Percentiles rank a stretch among this genome's conserved stretches.
Evolutionary conservation across 1,140 invertebrate species (phyloP).

Genomic region (Hirudo medicinalis): DNA sequence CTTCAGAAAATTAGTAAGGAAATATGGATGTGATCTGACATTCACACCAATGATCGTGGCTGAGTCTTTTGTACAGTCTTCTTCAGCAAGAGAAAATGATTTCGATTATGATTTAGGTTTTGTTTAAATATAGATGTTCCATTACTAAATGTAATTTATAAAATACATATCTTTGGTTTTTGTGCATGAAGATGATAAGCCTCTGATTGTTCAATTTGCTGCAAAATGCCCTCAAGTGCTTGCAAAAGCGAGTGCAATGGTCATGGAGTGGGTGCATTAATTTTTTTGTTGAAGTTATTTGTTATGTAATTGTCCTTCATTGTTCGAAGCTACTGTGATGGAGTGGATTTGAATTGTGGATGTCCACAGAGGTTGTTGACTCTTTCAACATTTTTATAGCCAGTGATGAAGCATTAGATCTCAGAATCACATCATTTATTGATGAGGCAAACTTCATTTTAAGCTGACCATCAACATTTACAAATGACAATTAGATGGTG

Average conservation of each 20-base stretch:
- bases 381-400: not conserved
- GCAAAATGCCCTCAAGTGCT: constrained; percentile 71
- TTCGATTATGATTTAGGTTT: constrained; percentile 61
- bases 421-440: not conserved
- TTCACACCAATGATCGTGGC: constrained; percentile 94
- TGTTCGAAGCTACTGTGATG: constrained; percentile 57
- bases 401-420: not conserved
- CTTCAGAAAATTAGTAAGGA: constrained; percentile 65
- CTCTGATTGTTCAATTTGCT: constrained; percentile 85
- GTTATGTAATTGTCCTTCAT: constrained; percentile 19
- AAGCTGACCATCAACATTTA: not conserved
- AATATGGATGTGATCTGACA: constrained; percentile 73
- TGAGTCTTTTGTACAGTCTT: constrained; percentile 75
- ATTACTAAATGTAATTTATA: constrained; percentile 10
- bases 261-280: not conserved
- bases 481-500: not conserved
- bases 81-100: constrained; percentile 72
- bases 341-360: constrained; percentile 89
- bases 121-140: constrained; percentile 1
- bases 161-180: constrained; percentile 19
- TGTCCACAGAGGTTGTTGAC: constrained; percentile 66
- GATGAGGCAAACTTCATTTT: not conserved
- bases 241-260: constrained; percentile 48
- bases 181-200: constrained; percentile 52
- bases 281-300: constrained; percentile 9